These are phyloP conservation scores for Lottia gigantea DNA, from an alignment of 2,888 invertebrate genomes.

Conservation along the genomic window DNA sequence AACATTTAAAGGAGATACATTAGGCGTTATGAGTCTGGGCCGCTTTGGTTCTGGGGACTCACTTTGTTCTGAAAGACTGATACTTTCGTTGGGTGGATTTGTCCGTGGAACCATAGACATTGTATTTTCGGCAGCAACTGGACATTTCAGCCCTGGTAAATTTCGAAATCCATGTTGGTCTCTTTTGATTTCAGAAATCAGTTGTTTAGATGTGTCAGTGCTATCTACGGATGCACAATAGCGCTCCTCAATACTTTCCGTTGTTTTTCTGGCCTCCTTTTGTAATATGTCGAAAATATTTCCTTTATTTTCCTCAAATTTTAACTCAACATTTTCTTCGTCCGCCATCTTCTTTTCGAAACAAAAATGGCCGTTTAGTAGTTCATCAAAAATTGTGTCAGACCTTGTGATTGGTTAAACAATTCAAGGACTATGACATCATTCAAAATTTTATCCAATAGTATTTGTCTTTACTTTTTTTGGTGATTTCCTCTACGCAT, in stretches of 20 bases:
- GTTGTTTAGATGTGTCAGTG: conserved; percentile 31
- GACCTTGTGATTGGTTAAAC: conserved; percentile 30
- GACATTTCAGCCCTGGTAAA: conserved; percentile 49
- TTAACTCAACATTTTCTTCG: conserved; percentile 34
- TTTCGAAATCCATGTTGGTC: conserved; percentile 44
- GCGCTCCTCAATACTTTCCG: conserved; percentile 26
- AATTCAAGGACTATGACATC: conserved; percentile 15
- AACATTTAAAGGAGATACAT: conserved; percentile 22
- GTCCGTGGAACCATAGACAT: conserved; percentile 26
- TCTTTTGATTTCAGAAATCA: conserved; percentile 24
- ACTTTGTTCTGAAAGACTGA: conserved; percentile 16
- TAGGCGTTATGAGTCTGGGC: conserved; percentile 38
- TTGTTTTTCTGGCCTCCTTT: conserved; percentile 28
- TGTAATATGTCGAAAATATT: conserved; percentile 44
- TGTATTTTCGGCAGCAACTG: conserved; percentile 21
- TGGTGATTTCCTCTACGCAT: conserved; percentile 18
- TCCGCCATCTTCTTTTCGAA: conserved; percentile 54
- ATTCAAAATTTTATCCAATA: conserved; percentile 24
- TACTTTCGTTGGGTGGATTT: conserved; percentile 22
- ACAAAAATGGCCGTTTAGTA: conserved; percentile 18
- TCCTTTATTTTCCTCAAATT: conserved; percentile 36
- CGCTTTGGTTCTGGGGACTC: conserved; percentile 43
- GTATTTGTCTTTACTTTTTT: not conserved
- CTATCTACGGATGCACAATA: conserved; percentile 15
- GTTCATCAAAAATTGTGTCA: conserved; percentile 14